Conservation (phyloP, 1,140 invertebrate genomes). For the Drosophila setifemur region DNA sequence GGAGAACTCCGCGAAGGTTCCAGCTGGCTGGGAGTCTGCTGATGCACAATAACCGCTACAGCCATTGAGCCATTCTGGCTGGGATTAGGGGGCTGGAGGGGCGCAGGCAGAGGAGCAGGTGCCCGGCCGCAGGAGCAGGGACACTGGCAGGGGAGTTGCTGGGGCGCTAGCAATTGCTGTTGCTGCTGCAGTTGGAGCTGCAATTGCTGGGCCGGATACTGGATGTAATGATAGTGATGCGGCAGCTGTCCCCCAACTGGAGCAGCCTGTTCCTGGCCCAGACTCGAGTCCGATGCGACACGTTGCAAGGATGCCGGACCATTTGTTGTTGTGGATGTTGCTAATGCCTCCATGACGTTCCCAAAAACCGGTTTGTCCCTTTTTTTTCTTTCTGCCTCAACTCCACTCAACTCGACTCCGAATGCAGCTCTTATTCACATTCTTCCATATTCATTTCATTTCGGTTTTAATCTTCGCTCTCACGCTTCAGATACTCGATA, state of each 20-base stretch:
- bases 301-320: conserved; percentile 66
- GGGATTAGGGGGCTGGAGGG: conserved; percentile 27
- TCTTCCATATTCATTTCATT: conserved; percentile 4
- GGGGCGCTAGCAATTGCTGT: conserved; percentile 18
- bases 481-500: conserved; percentile 56
- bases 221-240: conserved; percentile 81
- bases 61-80: conserved; percentile 63
- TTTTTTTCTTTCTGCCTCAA: too few species aligned
- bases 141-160: conserved; percentile 56
- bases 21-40: conserved; percentile 46
- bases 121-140: conserved; percentile 72
- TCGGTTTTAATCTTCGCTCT: conserved; percentile 40
- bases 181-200: conserved; percentile 41
- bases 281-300: conserved; percentile 70
- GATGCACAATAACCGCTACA: conserved; percentile 73
- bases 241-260: conserved; percentile 27
- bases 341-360: conserved; percentile 40
- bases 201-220: conserved; percentile 73
- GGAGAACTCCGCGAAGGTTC: conserved; percentile 2
- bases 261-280: conserved; percentile 22
- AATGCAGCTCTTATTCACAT: conserved; percentile 24
- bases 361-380: conserved; percentile 76
- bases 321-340: conserved; percentile 14
- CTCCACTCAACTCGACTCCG: conserved; percentile 58
- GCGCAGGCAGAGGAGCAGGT: conserved; percentile 28